Conservation (phyloP, 2,888 invertebrate species). For the Tachystola acroxantha region DNA sequence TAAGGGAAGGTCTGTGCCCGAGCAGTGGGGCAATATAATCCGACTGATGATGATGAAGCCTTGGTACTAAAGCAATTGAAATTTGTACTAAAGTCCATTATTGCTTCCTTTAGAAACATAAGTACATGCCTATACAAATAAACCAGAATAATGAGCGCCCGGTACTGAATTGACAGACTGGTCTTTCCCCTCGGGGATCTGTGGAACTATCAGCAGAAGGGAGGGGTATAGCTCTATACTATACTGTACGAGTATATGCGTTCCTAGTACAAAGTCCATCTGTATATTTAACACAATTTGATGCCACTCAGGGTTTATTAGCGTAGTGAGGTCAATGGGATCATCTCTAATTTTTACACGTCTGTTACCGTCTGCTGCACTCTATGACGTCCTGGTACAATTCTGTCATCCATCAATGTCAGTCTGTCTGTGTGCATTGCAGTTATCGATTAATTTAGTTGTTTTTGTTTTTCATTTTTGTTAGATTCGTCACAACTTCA, state of each 20-base stretch:
- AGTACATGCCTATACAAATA: neutral
- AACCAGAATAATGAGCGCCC: neutral
- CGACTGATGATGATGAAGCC: too few relatives aligned
- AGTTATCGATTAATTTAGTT: too few relatives aligned
- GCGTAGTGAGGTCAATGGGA: slow-evolving; percentile 35
- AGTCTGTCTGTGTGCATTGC: too few relatives aligned
- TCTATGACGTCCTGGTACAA: neutral
- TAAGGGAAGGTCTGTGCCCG: too few relatives aligned
- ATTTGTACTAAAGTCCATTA: too few relatives aligned
- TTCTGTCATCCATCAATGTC: neutral
- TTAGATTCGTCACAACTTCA: too few relatives aligned
- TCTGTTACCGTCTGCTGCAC: slow-evolving; percentile 4
- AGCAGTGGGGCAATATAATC: too few relatives aligned
- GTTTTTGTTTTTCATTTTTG: too few relatives aligned
- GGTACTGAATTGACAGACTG: too few relatives aligned
- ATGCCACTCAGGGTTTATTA: slow-evolving; percentile 24
- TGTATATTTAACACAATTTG: slow-evolving; percentile 35
- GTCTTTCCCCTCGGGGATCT: neutral
- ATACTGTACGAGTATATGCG: neutral
- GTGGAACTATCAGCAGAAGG: neutral
- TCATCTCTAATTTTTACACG: slow-evolving; percentile 26
- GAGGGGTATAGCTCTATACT: neutral
- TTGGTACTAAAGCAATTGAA: too few relatives aligned
- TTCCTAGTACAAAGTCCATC: slow-evolving; percentile 31
- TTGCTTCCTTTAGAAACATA: too few relatives aligned